phyloP scores from a whole-genome alignment of 2,797 vertebrate species.

The Pantherophis vulpinus region DNA sequence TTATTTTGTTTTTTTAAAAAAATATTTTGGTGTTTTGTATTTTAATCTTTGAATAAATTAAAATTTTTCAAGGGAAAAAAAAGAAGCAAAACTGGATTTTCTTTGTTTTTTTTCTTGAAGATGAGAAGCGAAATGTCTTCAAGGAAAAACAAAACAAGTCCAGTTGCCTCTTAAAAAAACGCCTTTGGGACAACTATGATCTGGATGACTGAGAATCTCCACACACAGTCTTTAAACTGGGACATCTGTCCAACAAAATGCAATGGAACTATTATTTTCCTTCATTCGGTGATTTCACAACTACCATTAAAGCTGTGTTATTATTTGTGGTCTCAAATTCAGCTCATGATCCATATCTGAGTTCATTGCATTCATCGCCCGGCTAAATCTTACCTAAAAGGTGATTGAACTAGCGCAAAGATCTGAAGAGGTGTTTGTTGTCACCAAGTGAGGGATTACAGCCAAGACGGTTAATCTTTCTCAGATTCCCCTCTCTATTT shows the following conservation, averaged over 20 bases:
- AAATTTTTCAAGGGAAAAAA: not conserved
- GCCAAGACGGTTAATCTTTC: slow-evolving; percentile 66
- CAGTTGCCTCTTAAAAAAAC: not conserved
- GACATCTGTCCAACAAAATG: not conserved
- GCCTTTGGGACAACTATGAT: not conserved
- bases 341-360: not conserved
- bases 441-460: slow-evolving; percentile 61
- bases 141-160: not conserved
- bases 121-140: not conserved
- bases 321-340: not conserved
- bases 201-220: not conserved
- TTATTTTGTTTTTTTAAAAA: not conserved
- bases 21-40: not conserved
- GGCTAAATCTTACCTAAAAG: slow-evolving; percentile 20
- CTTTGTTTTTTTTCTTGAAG: not conserved
- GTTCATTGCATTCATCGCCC: slow-evolving; percentile 7
- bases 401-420: slow-evolving; percentile 59
- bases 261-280: not conserved
- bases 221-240: not conserved
- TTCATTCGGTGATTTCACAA: not conserved
- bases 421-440: slow-evolving; percentile 58
- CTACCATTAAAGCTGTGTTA: not conserved
- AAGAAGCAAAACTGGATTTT: not conserved
- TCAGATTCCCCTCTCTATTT: slow-evolving; percentile 53
- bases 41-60: not conserved